Base-by-base conservation (phyloP, 2,113 vertebrate genomes). In the Alligator sinensis region DNA sequence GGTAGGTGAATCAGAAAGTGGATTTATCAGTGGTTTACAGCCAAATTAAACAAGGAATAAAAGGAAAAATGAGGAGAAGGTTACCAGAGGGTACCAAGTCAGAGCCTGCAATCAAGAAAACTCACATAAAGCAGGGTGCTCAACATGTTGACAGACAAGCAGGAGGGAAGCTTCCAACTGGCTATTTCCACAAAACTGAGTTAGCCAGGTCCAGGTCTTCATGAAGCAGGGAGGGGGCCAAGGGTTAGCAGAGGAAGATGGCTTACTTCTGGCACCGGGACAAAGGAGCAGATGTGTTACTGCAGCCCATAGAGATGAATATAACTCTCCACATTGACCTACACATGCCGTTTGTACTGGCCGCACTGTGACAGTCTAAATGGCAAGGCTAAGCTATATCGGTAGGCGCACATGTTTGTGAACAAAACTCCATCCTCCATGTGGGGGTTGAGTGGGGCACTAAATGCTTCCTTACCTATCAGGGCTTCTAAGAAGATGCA, bases 1-100 rank as follows among this genome's bases (percentile, higher is more conserved):
- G 0, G 85, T 24, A 85, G 81, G 93, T 95, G 92, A 96, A 95
- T 96, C 88, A 93, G 84, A 88, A 92, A 66, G 21, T 81, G 57
- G 61, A 72, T 75, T 91, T 88, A 84, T 59, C 1, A 2, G 70
- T 3, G 68, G 19, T 28, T 5, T 38, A 76, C 80, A 38, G 24
- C 78, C 75, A 82, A 88, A n/a, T 34, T 72, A 83, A 77, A 61
- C 80, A 96, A 90, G 89, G 30, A 68, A 19, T 66, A 89, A 22
- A 54, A 75, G 87, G 61, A 0, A 5, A 84, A 74, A 9, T 3
- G 3, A 83, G 87, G 25, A 19, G 64, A 88, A 0, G 0, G 34
- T 47, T 58, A 83, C 55, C 11, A 77, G 62, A 57, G 6, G 87
- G 92, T 92, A 62, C 1, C 0, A 22, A 3, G 4, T 93, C 84